phyloP scores from a whole-genome alignment of 2,797 vertebrate species.

The Potorous gilbertii region DNA sequence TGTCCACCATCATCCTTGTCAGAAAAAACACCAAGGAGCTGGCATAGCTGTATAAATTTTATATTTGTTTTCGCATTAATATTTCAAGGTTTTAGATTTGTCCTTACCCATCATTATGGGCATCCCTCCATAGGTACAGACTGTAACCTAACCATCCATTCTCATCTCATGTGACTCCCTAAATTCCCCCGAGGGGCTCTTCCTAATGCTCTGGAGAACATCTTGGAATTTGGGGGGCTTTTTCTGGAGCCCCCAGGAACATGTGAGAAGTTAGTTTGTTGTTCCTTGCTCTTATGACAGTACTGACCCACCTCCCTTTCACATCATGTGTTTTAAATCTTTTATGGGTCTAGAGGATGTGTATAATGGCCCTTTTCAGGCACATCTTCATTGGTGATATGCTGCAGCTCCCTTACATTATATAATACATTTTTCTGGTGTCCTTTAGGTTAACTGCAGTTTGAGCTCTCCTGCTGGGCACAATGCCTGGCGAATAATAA shows the following conservation, averaged over 20 bases:
- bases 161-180: neutral
- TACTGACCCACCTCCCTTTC: neutral
- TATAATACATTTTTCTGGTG: neutral
- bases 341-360: neutral
- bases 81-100: neutral
- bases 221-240: neutral
- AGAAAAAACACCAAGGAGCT: slow-evolving; percentile 60
- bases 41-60: slow-evolving; percentile 22
- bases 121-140: neutral
- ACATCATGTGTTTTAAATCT: neutral
- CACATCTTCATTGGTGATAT: neutral
- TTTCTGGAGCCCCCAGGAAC: neutral
- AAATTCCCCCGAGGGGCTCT: neutral
- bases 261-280: neutral
- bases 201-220: neutral
- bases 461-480: neutral
- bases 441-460: neutral
- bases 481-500: neutral
- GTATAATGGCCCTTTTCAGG: neutral
- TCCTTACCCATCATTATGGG: neutral
- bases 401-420: neutral
- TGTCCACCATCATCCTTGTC: slow-evolving; percentile 59
- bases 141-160: neutral
- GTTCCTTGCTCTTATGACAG: too few relatives aligned
- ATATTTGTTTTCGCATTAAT: neutral